Evolutionary conservation across 2,797 vertebrate species (phyloP).

Genomic region (Acridotheres tristis): DNA sequence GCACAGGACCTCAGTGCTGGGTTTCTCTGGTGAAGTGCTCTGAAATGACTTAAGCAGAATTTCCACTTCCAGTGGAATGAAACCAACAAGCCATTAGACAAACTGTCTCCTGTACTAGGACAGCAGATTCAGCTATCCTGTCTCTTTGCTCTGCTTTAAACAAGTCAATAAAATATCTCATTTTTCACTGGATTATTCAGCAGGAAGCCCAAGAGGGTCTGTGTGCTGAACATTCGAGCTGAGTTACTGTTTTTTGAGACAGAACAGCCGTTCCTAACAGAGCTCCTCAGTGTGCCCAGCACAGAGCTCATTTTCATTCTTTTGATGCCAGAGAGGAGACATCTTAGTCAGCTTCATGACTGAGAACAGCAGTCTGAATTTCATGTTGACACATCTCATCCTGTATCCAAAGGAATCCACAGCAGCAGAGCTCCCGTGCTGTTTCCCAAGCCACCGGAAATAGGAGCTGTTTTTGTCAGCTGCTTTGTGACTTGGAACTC

Average conservation of each 20-base stretch:
- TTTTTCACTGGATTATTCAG: slow-evolving; percentile 34
- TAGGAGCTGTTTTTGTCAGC: neutral
- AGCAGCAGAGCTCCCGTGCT: neutral
- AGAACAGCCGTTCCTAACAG: neutral
- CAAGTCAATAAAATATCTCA: slow-evolving; percentile 7
- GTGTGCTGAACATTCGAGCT: neutral
- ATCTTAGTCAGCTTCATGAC: neutral
- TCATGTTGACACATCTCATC: neutral
- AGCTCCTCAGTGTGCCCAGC: neutral
- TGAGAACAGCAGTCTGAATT: slow-evolving; percentile 1
- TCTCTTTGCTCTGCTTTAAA: neutral
- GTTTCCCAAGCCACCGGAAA: neutral
- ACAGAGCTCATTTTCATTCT: slow-evolving; percentile 35
- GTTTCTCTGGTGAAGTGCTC: neutral
- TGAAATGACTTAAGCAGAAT: neutral
- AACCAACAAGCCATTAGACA: neutral
- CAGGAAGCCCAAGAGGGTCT: neutral
- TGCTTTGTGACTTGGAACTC: slow-evolving; percentile 19
- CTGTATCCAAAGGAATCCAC: neutral
- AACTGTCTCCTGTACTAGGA: neutral
- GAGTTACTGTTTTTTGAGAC: neutral
- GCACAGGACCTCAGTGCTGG: neutral
- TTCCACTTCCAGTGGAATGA: neutral
- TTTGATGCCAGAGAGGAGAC: neutral
- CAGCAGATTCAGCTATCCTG: neutral